These are phyloP conservation scores for Melipona bicolor DNA, from an alignment of 2,888 invertebrate genomes.

Conservation along the genomic window DNA sequence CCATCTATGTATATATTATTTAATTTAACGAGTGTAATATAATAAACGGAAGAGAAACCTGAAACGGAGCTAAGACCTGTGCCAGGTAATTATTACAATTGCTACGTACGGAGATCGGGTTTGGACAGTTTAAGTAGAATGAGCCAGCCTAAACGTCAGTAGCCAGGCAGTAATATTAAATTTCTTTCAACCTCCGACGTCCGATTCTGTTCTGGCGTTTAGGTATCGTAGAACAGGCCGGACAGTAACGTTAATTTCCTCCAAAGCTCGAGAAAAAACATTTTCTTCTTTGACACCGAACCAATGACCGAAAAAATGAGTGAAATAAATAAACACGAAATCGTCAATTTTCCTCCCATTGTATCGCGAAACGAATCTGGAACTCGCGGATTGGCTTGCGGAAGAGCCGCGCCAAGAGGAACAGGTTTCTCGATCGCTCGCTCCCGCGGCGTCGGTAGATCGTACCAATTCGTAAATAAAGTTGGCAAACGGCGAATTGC, in stretches of 20 bases:
- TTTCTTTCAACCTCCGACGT: background rate
- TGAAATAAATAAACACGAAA: constrained; percentile 34
- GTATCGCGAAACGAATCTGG: background rate
- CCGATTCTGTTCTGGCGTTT: background rate
- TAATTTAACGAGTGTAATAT: no score
- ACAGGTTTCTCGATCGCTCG: constrained; percentile 46
- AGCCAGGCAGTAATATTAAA: background rate
- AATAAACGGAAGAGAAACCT: background rate
- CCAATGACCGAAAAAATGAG: no score
- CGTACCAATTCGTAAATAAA: constrained; percentile 83
- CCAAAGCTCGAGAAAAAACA: background rate
- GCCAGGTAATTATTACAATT: background rate
- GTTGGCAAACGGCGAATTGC: constrained; percentile 82
- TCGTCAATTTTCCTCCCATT: constrained; percentile 29
- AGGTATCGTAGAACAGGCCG: background rate
- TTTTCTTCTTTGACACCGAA: background rate
- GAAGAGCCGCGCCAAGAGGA: constrained; percentile 30
- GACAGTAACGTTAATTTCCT: background rate
- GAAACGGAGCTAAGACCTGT: background rate
- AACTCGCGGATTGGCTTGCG: constrained; percentile 5
- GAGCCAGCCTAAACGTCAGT: background rate
- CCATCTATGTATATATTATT: no score
- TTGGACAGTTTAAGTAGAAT: constrained; percentile 14
- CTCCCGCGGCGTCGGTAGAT: constrained; percentile 71
- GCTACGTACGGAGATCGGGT: background rate